These are phyloP conservation scores for Epinephelus malabaricus DNA, from an alignment of 2,797 vertebrate species.

Conservation along the genomic window DNA sequence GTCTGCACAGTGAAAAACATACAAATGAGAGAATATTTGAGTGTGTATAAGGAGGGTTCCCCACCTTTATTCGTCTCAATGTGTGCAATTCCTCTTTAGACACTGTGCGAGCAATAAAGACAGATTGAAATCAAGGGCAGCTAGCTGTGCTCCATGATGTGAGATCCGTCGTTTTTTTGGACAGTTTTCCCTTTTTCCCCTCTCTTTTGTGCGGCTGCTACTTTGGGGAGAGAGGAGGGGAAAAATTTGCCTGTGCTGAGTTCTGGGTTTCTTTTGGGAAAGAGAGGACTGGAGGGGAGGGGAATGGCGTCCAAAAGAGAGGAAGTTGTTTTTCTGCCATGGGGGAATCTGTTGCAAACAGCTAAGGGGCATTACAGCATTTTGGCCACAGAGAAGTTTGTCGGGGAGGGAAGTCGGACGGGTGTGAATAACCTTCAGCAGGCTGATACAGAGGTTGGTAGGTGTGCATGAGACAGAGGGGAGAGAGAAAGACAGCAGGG, in stretches of 20 bases:
- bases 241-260: conserved; percentile 69
- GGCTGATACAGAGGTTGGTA: conserved; percentile 71
- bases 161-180: conserved; percentile 67
- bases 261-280: conserved; percentile 80
- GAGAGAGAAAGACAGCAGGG: conserved; percentile 45
- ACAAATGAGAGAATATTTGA: background rate
- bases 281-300: conserved; percentile 69
- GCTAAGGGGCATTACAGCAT: conserved; percentile 69
- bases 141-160: conserved; percentile 56
- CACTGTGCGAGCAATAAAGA: background rate
- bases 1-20: conserved; percentile 33
- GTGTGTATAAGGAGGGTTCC: background rate
- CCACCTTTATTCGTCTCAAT: conserved; percentile 32
- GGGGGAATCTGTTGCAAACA: conserved; percentile 73
- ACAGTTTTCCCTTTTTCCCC: conserved; percentile 61
- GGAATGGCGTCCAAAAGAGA: conserved; percentile 86
- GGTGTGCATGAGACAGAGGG: conserved; percentile 57
- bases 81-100: background rate
- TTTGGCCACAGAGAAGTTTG: conserved; percentile 63
- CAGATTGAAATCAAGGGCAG: conserved; percentile 51
- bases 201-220: conserved; percentile 74
- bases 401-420: conserved; percentile 48
- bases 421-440: conserved; percentile 73
- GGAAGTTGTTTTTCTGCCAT: conserved; percentile 82
- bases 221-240: conserved; percentile 70